Evolutionary conservation across 2,797 vertebrate genomes (phyloP).

Genomic region (Pangasius macronema): DNA sequence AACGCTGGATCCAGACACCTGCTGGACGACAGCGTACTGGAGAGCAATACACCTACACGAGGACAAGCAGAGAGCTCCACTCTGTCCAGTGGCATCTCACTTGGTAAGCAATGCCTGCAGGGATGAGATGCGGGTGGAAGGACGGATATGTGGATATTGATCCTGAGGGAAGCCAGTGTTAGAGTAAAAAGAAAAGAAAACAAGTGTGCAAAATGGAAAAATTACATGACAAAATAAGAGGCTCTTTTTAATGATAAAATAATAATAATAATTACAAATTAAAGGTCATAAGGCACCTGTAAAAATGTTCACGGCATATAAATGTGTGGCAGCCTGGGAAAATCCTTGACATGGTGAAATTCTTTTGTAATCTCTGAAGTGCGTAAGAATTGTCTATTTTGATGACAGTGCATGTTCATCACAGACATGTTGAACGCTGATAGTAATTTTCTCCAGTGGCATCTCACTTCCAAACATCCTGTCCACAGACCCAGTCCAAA

Average conservation of each 20-base stretch:
- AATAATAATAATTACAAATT: neutral
- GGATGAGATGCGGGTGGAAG: no score
- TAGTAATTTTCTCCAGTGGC: neutral
- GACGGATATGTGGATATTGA: neutral
- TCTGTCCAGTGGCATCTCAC: constrained; percentile 95
- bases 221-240: neutral
- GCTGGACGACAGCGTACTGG: constrained; percentile 96
- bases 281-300: neutral
- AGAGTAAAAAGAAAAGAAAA: neutral
- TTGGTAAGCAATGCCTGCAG: constrained; percentile 74
- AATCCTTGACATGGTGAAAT: neutral
- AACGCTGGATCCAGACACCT: constrained; percentile 94
- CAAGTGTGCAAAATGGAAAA: neutral
- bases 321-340: neutral
- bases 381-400: neutral
- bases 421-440: neutral
- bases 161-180: neutral
- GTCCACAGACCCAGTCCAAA: neutral
- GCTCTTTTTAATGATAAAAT: neutral
- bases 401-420: neutral
- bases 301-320: neutral
- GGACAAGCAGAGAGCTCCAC: constrained; percentile 96
- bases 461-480: neutral
- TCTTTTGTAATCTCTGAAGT: no score
- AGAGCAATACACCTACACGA: constrained; percentile 88